A percentile compares a stretch with the other conserved stretches of the same genome.
phyloP scores from a whole-genome alignment of 1,140 invertebrate genomes.

The Spodoptera litura region DNA sequence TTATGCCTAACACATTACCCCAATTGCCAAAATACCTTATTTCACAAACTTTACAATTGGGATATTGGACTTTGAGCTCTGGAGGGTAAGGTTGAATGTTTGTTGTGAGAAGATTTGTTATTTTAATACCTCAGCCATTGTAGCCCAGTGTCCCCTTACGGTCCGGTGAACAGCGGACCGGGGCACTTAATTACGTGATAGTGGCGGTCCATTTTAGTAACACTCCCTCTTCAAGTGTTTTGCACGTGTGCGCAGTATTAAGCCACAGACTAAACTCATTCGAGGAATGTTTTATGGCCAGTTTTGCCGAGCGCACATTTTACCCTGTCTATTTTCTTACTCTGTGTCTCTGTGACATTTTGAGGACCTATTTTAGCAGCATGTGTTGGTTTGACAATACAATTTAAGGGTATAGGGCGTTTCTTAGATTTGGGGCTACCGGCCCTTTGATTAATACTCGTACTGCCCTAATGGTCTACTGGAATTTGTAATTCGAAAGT shows the following conservation, averaged over 20 bases:
- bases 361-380: slow-evolving; percentile 33
- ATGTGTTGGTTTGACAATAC: slow-evolving; percentile 64
- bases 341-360: slow-evolving; percentile 34
- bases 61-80: slow-evolving; percentile 7
- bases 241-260: slow-evolving; percentile 39
- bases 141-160: slow-evolving; percentile 58
- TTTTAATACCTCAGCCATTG: slow-evolving; percentile 59
- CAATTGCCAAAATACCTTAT: slow-evolving; percentile 56
- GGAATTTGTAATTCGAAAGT: slow-evolving; percentile 61
- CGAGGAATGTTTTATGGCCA: neutral
- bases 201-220: slow-evolving; percentile 61
- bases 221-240: slow-evolving; percentile 58
- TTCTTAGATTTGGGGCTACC: slow-evolving; percentile 55
- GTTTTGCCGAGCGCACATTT: neutral
- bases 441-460: slow-evolving; percentile 67
- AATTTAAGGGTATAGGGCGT: slow-evolving; percentile 59
- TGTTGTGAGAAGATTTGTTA: slow-evolving; percentile 34
- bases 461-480: slow-evolving; percentile 54
- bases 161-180: slow-evolving; percentile 63
- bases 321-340: neutral
- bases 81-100: slow-evolving; percentile 22
- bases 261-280: slow-evolving; percentile 40
- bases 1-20: slow-evolving; percentile 66
- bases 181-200: slow-evolving; percentile 67
- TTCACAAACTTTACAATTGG: neutral